Base-by-base conservation (phyloP, 2,113 vertebrate species). In the Gorsachius goisagi region DNA sequence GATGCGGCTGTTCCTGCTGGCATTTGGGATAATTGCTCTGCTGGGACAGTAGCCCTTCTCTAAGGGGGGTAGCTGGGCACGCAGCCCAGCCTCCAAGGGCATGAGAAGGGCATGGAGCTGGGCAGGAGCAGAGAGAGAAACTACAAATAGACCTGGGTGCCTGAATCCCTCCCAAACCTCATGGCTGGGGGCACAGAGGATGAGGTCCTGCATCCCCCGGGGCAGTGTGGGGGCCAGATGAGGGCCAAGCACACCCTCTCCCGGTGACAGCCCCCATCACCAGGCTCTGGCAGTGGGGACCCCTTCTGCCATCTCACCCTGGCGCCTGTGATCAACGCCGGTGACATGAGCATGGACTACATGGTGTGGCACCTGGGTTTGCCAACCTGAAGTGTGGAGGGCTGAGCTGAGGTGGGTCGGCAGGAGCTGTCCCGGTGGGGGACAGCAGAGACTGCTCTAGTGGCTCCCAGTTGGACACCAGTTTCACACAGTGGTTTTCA, bases 301-400 rank as follows among this genome's bases (percentile, higher is more conserved):
- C 4, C 12, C 33, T 4, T 2, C 2, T 20, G 16, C 0, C 1
- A 10, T 23, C 28, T 53, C n/a, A 35, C 6, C 23, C 41, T 24
- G 13, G 37, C 1, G 3, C 6, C 35, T 33, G 30, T 16, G 39
- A 60, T 5, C 63, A 62, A 76, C 6, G 5, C 45, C 33, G 1
- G 30, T 15, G 35, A 35, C 10, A 3, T 5, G 33, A 26, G 21
- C 6, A 12, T 2, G 39, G 66, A 33, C 27, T 15, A 14, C 0
- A 2, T 15, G 17, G 24, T 45, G 41, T 12, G 59, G 58, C 26
- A 59, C 22, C 21, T 30, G 15, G 9, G 8, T 49, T 44, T 74
- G 49, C 60, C 39, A 45, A 30, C 3, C 8, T 45, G 22, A 18
- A 22, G 47, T 0, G 0, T 8, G 15, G 27, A 92, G 47, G 53